Base-by-base conservation (phyloP, 2,888 invertebrate genomes). In the Eulithis testata region DNA sequence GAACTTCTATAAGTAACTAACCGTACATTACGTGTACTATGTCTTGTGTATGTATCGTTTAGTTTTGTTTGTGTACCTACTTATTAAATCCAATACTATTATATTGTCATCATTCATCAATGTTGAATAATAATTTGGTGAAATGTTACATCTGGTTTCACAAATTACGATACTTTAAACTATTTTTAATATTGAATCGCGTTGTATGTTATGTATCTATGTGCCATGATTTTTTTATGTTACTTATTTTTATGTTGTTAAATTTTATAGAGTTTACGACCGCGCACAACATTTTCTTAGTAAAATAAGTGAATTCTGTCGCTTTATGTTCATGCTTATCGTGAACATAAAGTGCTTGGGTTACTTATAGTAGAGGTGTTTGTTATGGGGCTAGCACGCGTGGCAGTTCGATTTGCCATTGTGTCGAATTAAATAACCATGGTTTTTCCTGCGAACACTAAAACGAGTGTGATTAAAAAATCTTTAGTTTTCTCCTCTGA, bases 221-320 rank as follows among this genome's bases (percentile, higher is more conserved):
- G 77, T 80, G 80, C 78, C 79, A 77, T 77, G 73, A 61, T 66
- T 72, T 63, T 52, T 11, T 64, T 49, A 21, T 60, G 40, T 65
- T 47, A 60, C 37, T 64, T 47, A 58, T 55, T 55, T 50, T 45
- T 60, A 62, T 55, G 49, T 57, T 65, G 59, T 63, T 65, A 49
- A 40, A 62, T 65, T 54, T 60, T 74, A 66, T 65, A 70, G 68
- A 67, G 72, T 74, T 70, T 73, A 65, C 71, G 59, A 74, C 70
- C 69, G 73, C 80, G 80, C 80, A 80, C 80, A 80, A 79, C 74
- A 69, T 73, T 74, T 73, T 70, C 27, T 67, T 58, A 59, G 58
- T 62, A 63, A 53, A 62, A 50, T 62, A 58, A 36, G 50, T 56
- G 31, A 62, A 44, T 59, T 36, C 44, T 65, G 58, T 60, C 63